Evolutionary conservation across 2,113 vertebrate genomes (phyloP), one percentile per base, ranked within the genome.

Genomic region (Cyprinodon variegatus): DNA sequence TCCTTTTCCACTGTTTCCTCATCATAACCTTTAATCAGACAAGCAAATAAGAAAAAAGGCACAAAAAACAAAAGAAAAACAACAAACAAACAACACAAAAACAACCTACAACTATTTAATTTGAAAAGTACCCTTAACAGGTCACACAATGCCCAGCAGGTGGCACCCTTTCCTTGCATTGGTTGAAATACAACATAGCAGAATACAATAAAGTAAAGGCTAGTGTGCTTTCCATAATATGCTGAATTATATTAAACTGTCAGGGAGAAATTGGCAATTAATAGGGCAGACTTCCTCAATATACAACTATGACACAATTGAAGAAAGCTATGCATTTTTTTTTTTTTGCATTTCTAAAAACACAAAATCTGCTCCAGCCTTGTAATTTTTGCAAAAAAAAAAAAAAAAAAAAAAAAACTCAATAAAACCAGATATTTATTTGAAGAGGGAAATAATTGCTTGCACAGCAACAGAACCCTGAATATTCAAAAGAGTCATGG

Each of bases 91-190:
- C 29, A 29, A 20, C 17, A 53, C 50, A 20, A n/a, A 6, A 53
- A 11, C 17, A 53, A 57, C 8, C 17, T n/a, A 8, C 7, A 9
- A 7, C 17, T n/a, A 20, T 10, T 15, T 57, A n/a, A 20, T 20
- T 53, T 29, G 8, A 17, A 50, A 50, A 50, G 48, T 15, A 17
- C 48, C 29, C 14, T 14, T 11, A 61, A 36, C 4, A 50, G 13
- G 48, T 68, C 3, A 50, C 6, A 6, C 68, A 4, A 45, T 40
- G n/a, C 37, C 83, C 81, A 77, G 43, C 20, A 82, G 85, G 74
- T 74, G 86, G 72, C 81, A 71, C 60, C 68, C 40, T 46, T 11
- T 46, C 0, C 0, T 76, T 75, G 71, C 48, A 38, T 53, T 1
- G 67, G 36, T 2, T 17, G 1, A 20, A 48, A 53, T 41, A 22